Evolutionary conservation across 2,113 vertebrate species (phyloP), one percentile per base, ranked within the genome.

Genomic region (Lycaon pictus): DNA sequence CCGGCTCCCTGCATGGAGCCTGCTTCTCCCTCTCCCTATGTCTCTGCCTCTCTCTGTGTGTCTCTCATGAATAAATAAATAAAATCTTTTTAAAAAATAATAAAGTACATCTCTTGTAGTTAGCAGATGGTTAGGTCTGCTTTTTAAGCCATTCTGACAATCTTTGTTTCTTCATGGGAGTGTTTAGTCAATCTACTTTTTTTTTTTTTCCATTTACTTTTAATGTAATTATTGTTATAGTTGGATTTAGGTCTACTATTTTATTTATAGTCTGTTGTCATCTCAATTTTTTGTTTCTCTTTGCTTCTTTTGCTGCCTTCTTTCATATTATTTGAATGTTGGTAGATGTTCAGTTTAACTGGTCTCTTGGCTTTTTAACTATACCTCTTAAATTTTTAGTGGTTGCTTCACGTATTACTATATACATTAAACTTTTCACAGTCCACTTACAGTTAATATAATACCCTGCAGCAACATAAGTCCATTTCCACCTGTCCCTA

Each of bases 221-320:
- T 83, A 69, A 83, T 79, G 43, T 89, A 29, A 72, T 79, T 48
- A 80, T 89, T 72, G 22, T n/a, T 76, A 58, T 37, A 29, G 12
- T n/a, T 94, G 32, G 37, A 35, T 81, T 81, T 62, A 94, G 13
- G 56, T 69, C 32, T 92, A 72, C n/a, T 56, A 17, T 19, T 92
- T 90, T 92, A 74, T 56, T 67, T 82, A 67, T 62, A 88, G 82
- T 92, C 29, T 83, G 15, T 71, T 83, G 12, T 77, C 76, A 67
- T 74, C 37, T 91, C n/a, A 77, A 5, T 51, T 67, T 67, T 69
- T 88, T 88, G 27, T 83, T 79, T 69, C 48, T 92, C 13, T 60
- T 17, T 72, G 58, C 11, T 92, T 35, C 51, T 15, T 67, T 82
- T 96, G 69, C 51, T 60, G 11, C 19, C 51, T 67, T 77, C 56